Conservation (phyloP, 2,113 vertebrate species). For the Paracanthobrama guichenoti region DNA sequence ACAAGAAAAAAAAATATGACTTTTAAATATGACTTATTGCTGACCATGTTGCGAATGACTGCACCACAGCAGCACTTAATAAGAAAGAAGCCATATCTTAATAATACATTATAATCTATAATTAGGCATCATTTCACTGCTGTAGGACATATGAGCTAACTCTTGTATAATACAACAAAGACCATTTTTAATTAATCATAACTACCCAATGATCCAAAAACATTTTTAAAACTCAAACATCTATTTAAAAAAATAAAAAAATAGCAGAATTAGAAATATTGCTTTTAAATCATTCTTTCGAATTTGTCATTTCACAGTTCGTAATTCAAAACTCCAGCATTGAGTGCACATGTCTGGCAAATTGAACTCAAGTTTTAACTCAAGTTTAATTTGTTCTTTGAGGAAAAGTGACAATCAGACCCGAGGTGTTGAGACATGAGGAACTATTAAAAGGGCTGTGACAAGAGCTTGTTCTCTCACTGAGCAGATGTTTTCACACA, state of each 20-base stretch:
- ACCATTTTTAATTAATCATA: not conserved
- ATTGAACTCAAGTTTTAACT: conserved; percentile 27
- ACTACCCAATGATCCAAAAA: not conserved
- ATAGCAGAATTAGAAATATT: not conserved
- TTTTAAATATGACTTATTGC: conserved; percentile 1
- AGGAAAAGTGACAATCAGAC: conserved; percentile 23
- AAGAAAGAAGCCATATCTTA: conserved; percentile 27
- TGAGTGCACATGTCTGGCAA: not conserved
- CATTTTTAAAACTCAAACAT: not conserved
- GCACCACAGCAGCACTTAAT: conserved; percentile 21
- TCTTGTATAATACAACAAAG: not conserved
- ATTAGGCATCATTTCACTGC: conserved; percentile 29
- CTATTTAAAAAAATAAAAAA: not conserved
- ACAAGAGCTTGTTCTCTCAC: not conserved
- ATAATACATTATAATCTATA: conserved; percentile 38
- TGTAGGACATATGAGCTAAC: conserved; percentile 8
- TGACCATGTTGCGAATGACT: conserved; percentile 9
- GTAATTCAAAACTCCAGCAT: not conserved
- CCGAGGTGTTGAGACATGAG: conserved; percentile 12
- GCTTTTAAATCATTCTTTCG: not conserved
- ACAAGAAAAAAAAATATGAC: not conserved
- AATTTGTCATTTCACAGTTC: conserved; percentile 11
- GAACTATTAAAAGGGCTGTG: conserved; percentile 14
- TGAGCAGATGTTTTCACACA: not conserved
- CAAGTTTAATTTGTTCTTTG: conserved; percentile 19